Evolutionary conservation across 2,888 invertebrate genomes (phyloP), one percentile per base, ranked within the genome.

Genomic region (Dasysyrphus albostriatus): DNA sequence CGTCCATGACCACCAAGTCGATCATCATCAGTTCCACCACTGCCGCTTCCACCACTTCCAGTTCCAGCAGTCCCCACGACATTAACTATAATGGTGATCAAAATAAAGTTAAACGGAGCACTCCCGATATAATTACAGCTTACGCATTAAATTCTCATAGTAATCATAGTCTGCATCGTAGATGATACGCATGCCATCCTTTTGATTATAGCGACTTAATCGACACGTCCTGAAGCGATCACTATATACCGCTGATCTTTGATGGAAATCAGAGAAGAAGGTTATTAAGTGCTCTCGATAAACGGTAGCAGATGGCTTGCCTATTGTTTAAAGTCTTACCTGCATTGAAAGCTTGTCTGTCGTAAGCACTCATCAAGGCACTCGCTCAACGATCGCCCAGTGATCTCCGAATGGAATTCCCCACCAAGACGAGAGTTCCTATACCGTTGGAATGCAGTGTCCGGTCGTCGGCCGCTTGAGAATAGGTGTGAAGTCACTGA

Each of bases 111-210:
- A 51, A 34, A 59, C 72, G 42, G 49, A 78, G 87, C 81, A 58
- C 87, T 78, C 83, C 79, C 73, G 51, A 78, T 83, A 80, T 83
- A 69, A 77, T 69, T 32, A 73, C 65, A 88, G 95, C 97, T 95
- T 94, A 97, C 98, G 96, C 97, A 97, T 97, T 70, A 98, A 94
- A 93, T 97, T 97, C 93, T 98, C 98, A 91, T 98, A 98, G 93
- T 98, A 98, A 93, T 98, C 98, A 92, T 97, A 98, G 92, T 97
- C 97, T 3, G 97, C 97, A 92, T 98, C 98, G 91, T 97, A 97
- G 88, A 97, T 96, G 75, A 98, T 95, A 84, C 97, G 94, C 95
- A 97, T 96, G 56, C 97, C 97, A 91, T 97, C 97, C 90, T 96
- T 95, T 93, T 97, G 96, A 93, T 97, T 97, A 93, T 96, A 97